These are phyloP conservation scores for Salminus brasiliensis DNA, from an alignment of 2,113 vertebrate genomes.

Conservation along the genomic window DNA sequence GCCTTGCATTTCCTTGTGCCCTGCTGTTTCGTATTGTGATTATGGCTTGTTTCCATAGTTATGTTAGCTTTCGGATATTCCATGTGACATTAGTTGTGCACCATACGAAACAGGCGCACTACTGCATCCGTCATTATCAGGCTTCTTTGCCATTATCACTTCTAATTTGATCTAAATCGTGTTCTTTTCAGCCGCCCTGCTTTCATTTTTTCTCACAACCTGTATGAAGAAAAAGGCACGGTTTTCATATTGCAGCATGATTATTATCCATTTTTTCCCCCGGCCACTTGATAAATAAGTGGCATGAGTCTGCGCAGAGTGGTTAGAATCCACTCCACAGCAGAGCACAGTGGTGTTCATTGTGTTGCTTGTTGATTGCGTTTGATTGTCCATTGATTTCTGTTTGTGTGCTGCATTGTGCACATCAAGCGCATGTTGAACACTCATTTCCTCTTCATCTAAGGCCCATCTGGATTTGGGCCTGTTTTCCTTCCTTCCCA, in stretches of 20 bases:
- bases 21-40: background rate
- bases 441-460: conserved; percentile 18
- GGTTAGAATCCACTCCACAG: conserved; percentile 25
- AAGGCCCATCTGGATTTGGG: background rate
- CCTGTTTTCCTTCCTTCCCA: background rate
- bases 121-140: background rate
- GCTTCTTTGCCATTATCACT: background rate
- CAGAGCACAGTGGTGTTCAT: conserved; percentile 5
- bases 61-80: background rate
- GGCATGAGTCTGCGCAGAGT: background rate
- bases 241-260: conserved; percentile 11
- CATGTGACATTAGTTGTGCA: background rate
- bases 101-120: background rate
- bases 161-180: conserved; percentile 4
- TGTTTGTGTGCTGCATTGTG: background rate
- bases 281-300: conserved; percentile 32
- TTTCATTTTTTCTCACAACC: background rate
- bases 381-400: conserved; percentile 31
- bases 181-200: background rate
- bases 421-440: background rate
- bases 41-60: background rate
- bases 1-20: background rate
- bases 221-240: background rate
- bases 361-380: conserved; percentile 37
- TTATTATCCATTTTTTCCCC: conserved; percentile 27